These are phyloP conservation scores for Watsonalla binaria DNA, from an alignment of 2,888 invertebrate species.

Conservation along the genomic window DNA sequence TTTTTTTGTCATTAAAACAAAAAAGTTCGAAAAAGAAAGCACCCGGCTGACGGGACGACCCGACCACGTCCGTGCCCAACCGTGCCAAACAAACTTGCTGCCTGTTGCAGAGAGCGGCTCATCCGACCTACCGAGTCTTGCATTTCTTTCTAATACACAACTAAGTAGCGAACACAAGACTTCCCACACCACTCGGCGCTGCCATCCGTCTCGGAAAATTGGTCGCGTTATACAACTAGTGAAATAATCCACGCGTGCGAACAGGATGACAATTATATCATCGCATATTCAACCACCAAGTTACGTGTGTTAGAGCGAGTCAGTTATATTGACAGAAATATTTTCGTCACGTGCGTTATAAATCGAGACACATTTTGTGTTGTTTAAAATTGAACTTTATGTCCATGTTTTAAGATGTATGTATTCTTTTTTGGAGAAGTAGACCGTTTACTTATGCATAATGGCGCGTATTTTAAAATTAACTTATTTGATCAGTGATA, in stretches of 20 bases:
- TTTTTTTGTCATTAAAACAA: constrained; percentile 44
- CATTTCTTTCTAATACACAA: constrained; percentile 51
- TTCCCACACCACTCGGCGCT: constrained; percentile 13
- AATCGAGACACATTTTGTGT: constrained; percentile 16
- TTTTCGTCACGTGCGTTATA: constrained; percentile 44
- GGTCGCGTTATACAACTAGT: constrained; percentile 37
- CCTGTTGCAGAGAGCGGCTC: constrained; percentile 24
- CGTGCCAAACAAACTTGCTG: constrained; percentile 61
- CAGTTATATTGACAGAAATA: constrained; percentile 25
- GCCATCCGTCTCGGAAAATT: constrained; percentile 26
- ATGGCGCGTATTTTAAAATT: constrained; percentile 36
- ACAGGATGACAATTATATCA: constrained; percentile 30
- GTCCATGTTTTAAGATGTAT: background rate
- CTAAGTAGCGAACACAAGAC: constrained; percentile 36
- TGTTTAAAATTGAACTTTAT: constrained; percentile 22
- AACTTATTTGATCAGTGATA: constrained; percentile 34
- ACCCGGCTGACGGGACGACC: constrained; percentile 51
- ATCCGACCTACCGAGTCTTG: constrained; percentile 40
- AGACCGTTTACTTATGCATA: background rate
- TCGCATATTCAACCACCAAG: constrained; percentile 19
- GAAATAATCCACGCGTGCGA: constrained; percentile 41
- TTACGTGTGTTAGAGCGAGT: constrained; percentile 27
- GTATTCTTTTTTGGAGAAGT: constrained; percentile 8
- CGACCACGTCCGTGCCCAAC: constrained; percentile 57
- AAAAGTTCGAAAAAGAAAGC: constrained; percentile 56